These are phyloP conservation scores for Phrynosoma platyrhinos DNA, from an alignment of 2,113 vertebrate genomes.

Conservation along the genomic window DNA sequence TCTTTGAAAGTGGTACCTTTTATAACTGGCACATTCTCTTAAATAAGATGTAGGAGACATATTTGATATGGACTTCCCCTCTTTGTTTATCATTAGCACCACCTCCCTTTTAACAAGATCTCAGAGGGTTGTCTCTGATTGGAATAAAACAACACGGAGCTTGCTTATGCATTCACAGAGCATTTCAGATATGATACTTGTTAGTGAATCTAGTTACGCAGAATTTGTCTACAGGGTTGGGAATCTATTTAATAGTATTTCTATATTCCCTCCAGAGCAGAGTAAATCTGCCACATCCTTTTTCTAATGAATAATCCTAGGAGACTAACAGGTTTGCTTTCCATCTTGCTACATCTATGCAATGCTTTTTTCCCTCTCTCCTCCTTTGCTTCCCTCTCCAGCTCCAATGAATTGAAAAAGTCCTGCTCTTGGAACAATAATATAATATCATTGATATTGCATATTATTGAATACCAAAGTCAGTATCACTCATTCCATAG, in stretches of 20 bases:
- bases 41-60: not conserved
- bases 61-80: not conserved
- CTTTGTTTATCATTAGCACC: not conserved
- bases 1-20: not conserved
- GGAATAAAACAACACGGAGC: not conserved
- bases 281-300: conserved; percentile 15
- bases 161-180: not conserved
- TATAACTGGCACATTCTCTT: not conserved
- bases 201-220: conserved; percentile 14
- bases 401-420: no score
- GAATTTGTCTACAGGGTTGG: conserved; percentile 26
- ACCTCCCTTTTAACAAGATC: not conserved
- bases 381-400: not conserved
- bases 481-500: no score
- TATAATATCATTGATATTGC: no score
- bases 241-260: conserved; percentile 17
- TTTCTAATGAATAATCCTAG: conserved; percentile 22
- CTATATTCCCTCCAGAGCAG: not conserved
- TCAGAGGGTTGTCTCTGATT: not conserved
- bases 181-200: not conserved
- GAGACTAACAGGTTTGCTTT: conserved; percentile 7
- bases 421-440: no score
- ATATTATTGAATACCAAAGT: no score
- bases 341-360: not conserved
- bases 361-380: not conserved